Evolutionary conservation across 2,113 vertebrate genomes (phyloP), one percentile per base, ranked within the genome.

Genomic region (Myiagra hebetior): DNA sequence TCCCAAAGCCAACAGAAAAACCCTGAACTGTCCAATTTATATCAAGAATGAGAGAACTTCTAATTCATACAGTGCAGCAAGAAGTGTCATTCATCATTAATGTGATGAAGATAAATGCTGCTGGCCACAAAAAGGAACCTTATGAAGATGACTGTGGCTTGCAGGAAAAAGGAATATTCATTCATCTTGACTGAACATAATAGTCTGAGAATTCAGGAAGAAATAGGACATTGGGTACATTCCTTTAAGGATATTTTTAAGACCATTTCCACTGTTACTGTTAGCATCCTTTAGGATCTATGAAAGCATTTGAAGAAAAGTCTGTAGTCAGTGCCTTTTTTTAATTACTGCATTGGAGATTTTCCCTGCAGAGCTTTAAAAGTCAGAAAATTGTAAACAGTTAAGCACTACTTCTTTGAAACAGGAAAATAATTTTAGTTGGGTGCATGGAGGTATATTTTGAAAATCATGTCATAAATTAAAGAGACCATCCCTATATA

Each of bases 1-100:
- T 24, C 47, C 22, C 35, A 78, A 91, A 72, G 17, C 26, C 35
- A 74, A 52, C 12, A 87, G 53, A 72, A 87, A 75, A 52, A 67
- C 60, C 24, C 12, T 37, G 75, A 91, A 26, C 18, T 70, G 7
- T 49, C 44, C 4, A 8, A 63, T 74, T 74, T 74, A n/a, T 86
- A 44, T 59, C 35, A 78, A 74, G 42, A 80, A 69, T 44, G 19
- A 90, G n/a, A 87, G 33, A 91, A 81, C 44, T 42, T 74, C 15
- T 84, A 77, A 86, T 86, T 92, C 55, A 52, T 59, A 68, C 1
- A 67, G 12, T 60, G 24, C 39, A 72, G n/a, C 31, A 88, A 53
- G 55, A 93, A 89, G 27, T 81, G 73, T 9, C 42, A 84, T 92
- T 93, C 52, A 67, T 92, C 74, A 88, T 94, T 95, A 91, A 88